Conservation (phyloP, 2,888 invertebrate genomes). For the Apocheima hispidaria region DNA sequence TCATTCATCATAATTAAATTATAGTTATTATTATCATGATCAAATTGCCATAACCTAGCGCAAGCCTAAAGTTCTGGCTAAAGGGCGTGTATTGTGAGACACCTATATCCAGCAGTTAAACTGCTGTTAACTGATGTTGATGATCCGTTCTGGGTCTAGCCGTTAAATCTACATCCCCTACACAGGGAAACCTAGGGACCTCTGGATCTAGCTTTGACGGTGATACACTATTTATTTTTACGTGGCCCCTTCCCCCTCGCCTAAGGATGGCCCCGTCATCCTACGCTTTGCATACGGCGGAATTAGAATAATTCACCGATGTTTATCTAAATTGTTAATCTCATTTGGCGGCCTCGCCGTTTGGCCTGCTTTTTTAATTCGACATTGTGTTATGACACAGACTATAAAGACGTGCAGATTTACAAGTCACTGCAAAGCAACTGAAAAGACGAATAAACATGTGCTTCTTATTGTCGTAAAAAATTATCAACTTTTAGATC, state of each 20-base stretch:
- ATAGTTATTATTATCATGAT: no score
- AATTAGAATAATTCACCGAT: constrained; percentile 44
- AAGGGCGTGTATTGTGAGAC: not conserved
- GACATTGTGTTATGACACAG: constrained; percentile 38
- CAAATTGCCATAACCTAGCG: not conserved
- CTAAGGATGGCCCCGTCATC: constrained; percentile 11
- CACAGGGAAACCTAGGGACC: not conserved
- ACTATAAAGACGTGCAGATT: not conserved
- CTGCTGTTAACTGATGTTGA: no score
- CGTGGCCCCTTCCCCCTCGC: not conserved
- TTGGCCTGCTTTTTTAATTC: constrained; percentile 41
- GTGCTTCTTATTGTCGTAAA: no score
- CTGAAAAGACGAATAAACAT: not conserved
- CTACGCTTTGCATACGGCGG: constrained; percentile 34
- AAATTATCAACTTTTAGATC: no score
- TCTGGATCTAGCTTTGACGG: no score
- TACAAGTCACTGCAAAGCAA: not conserved
- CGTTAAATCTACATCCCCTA: no score
- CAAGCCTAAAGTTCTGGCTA: not conserved
- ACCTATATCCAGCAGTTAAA: not conserved
- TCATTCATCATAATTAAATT: no score
- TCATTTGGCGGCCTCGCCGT: constrained; percentile 42
- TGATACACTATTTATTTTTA: not conserved
- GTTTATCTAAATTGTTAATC: constrained; percentile 46
- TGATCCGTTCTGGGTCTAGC: no score